Percentiles rank a stretch among this genome's conserved stretches.
Conservation (phyloP, 2,888 invertebrate species). For the Polyploca ridens region DNA sequence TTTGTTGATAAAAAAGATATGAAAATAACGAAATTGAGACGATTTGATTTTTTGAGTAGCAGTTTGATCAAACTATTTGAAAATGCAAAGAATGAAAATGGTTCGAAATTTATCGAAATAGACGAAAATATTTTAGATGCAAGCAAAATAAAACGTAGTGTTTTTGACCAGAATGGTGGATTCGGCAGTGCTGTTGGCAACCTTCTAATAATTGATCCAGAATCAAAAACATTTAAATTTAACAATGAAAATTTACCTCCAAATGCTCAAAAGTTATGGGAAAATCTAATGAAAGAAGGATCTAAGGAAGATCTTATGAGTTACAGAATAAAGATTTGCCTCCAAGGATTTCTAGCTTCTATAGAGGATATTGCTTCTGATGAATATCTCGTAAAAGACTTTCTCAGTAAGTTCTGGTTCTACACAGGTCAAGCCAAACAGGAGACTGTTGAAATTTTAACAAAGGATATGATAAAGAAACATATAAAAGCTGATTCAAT, state of each 20-base stretch:
- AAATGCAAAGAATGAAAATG: slow-evolving; percentile 20
- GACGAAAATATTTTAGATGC: slow-evolving; percentile 33
- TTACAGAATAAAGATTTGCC: neutral
- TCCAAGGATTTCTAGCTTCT: neutral
- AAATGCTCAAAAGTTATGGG: slow-evolving; percentile 38
- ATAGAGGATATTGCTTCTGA: neutral
- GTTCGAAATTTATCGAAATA: slow-evolving; percentile 26
- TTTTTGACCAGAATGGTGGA: slow-evolving; percentile 39
- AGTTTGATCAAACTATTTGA: slow-evolving; percentile 18
- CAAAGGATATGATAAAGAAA: neutral
- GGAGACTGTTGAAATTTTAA: neutral
- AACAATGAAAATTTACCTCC: slow-evolving; percentile 28
- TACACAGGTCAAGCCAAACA: slow-evolving; percentile 8
- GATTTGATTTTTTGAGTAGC: slow-evolving; percentile 27
- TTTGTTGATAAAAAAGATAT: slow-evolving; percentile 47
- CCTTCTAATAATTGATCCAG: slow-evolving; percentile 34
- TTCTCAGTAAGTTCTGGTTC: slow-evolving; percentile 2
- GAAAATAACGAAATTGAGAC: slow-evolving; percentile 27
- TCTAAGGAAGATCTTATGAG: neutral
- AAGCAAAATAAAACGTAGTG: slow-evolving; percentile 32
- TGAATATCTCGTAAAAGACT: neutral
- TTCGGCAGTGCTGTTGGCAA: slow-evolving; percentile 53
- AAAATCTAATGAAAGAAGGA: neutral
- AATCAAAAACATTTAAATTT: slow-evolving; percentile 36
- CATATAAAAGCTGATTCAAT: neutral